Percentiles rank a stretch among this genome's conserved stretches.
phyloP scores from a whole-genome alignment of 2,888 invertebrate genomes.

The Sthenelais limicola region DNA sequence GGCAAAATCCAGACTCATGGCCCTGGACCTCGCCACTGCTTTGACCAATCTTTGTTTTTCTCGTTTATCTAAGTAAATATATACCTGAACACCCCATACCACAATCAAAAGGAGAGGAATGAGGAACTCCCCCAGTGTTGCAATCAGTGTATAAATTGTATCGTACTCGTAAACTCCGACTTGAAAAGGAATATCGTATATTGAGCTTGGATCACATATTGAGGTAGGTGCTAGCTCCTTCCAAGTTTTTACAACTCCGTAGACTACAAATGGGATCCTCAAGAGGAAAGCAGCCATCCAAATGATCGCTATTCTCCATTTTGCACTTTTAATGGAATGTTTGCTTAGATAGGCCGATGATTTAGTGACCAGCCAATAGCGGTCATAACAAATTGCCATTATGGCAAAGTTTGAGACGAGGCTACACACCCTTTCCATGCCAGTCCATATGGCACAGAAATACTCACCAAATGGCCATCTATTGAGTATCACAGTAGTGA shows the following conservation, averaged over 20 bases:
- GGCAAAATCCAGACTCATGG: constrained; percentile 26
- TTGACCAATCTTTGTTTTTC: constrained; percentile 26
- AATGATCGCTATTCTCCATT: constrained; percentile 11
- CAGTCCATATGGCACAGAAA: constrained; percentile 27
- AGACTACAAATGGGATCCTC: constrained; percentile 2
- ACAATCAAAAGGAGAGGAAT: constrained; percentile 5
- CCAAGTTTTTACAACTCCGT: constrained; percentile 14
- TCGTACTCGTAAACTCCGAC: constrained; percentile 31
- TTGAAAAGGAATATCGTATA: constrained; percentile 25
- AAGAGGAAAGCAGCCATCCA: constrained; percentile 6
- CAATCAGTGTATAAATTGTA: constrained; percentile 14
- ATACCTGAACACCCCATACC: constrained; percentile 18
- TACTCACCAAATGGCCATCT: constrained; percentile 15
- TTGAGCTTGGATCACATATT: constrained; percentile 17
- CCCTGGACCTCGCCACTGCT: constrained; percentile 23
- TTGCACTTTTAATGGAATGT: constrained; percentile 4
- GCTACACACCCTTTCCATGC: constrained; percentile 18
- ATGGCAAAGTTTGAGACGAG: constrained; percentile 31
- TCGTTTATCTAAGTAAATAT: constrained; percentile 13
- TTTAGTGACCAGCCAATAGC: constrained; percentile 23
- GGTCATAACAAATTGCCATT: constrained; percentile 18
- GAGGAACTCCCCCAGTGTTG: constrained; percentile 10
- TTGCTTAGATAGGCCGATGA: constrained; percentile 14
- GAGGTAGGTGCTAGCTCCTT: not conserved
- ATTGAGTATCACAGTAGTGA: constrained; percentile 18